Evolutionary conservation across 2,113 vertebrate species (phyloP).

Genomic region (Vanacampus margaritifer): DNA sequence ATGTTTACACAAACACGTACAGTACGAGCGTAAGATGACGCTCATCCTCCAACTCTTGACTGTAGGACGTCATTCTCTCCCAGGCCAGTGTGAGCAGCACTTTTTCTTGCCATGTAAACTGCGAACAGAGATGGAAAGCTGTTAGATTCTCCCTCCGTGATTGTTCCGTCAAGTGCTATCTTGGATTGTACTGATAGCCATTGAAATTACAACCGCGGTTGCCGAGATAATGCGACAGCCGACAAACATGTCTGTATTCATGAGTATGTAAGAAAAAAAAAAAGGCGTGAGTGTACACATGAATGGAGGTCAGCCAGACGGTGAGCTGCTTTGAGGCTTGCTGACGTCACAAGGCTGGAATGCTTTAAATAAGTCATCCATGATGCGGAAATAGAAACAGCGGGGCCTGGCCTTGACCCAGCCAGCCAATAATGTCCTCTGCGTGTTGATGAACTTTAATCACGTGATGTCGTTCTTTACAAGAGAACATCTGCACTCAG

Average conservation of each 20-base stretch:
- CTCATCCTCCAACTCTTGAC: constrained; percentile 32
- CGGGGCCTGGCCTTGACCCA: constrained; percentile 54
- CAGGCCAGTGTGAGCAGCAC: constrained; percentile 14
- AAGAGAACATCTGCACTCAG: neutral
- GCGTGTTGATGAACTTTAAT: constrained; percentile 24
- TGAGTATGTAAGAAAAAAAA: constrained; percentile 2
- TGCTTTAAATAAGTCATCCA: constrained; percentile 72
- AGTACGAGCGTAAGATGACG: constrained; percentile 39
- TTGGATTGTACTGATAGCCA: constrained; percentile 23
- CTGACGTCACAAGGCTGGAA: constrained; percentile 50
- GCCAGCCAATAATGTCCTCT: constrained; percentile 14
- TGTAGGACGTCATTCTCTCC: constrained; percentile 10
- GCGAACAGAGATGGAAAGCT: constrained; percentile 26
- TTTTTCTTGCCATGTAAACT: constrained; percentile 28
- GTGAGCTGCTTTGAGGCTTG: constrained; percentile 31
- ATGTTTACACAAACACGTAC: constrained; percentile 11
- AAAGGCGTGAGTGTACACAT: constrained; percentile 7
- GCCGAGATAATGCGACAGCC: neutral
- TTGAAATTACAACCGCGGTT: neutral
- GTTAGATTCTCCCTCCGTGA: constrained; percentile 12
- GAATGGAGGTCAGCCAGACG: constrained; percentile 40
- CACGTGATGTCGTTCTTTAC: constrained; percentile 1
- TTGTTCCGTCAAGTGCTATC: constrained; percentile 36
- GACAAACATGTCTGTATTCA: neutral
- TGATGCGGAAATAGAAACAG: constrained; percentile 59